Base-by-base conservation (phyloP, 2,113 vertebrate species). In the Ranitomeya imitator region DNA sequence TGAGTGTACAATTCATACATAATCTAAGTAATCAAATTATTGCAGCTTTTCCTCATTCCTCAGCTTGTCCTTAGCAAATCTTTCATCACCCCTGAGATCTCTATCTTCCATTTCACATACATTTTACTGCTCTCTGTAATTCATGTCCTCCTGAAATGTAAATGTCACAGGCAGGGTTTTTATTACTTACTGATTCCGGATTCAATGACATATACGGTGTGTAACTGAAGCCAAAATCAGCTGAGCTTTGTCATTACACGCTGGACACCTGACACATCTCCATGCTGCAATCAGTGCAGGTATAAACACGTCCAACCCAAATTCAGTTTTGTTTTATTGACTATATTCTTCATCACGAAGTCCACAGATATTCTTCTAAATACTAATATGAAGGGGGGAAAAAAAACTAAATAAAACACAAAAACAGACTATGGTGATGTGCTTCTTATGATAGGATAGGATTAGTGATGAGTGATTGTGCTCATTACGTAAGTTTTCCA, bases 91-190 rank as follows among this genome's bases (percentile, higher is more conserved):
- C n/a, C 21, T 83, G 81, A 54, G 57, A 67, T 19, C 61, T 74
- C 67, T 54, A 61, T 59, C n/a, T 85, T 76, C 13, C 71, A 85
- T 59, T 77, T 59, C 55, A 76, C 51, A 74, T 74, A 45, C 84
- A 85, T 85, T 76, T 74, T 76, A 76, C 19, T 74, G 67, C 69
- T 59, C 83, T 54, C 52, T 84, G 63, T 21, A 37, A 19, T 76
- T 76, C 37, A 61, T 55, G 57, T 76, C 57, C 73, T 59, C 52
- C 73, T 76, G 84, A 77, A 76, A 85, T 85, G 69, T 85, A 85
- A 85, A 85, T 85, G 84, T 85, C 71, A 76, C 57, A 60, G 84
- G 61, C 59, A 85, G 23, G 69, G 67, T 37, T 85, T 85, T 85
- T 85, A 60, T 85, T 85, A 74, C 83, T n/a, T 59, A 85, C 51